These are phyloP conservation scores for Magallana gigas DNA, from an alignment of 1,140 invertebrate genomes.

Conservation along the genomic window DNA sequence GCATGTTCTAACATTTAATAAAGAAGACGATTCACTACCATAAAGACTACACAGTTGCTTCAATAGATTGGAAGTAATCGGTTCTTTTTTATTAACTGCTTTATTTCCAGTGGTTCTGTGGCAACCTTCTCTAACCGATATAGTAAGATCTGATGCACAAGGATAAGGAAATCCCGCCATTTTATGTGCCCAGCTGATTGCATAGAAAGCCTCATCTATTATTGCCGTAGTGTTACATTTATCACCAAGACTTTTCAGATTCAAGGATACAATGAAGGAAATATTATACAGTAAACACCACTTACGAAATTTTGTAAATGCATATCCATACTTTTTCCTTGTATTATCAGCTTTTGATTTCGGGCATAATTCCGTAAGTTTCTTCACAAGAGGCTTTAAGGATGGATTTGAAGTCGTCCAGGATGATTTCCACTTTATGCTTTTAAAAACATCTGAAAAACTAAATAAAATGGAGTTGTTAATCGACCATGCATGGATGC, in stretches of 20 bases:
- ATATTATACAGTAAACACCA: not conserved
- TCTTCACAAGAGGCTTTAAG: not conserved
- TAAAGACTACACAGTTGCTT: too few relatives aligned
- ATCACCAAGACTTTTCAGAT: conserved; percentile 9
- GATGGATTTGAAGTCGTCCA: not conserved
- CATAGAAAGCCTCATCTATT: conserved; percentile 32
- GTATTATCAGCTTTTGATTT: not conserved
- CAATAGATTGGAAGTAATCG: too few relatives aligned
- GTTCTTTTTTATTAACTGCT: conserved; percentile 26
- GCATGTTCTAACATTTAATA: conserved; percentile 33
- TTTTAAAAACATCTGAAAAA: conserved; percentile 6
- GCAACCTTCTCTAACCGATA: not conserved
- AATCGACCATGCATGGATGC: not conserved
- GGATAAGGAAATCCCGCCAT: conserved; percentile 29
- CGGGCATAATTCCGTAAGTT: not conserved
- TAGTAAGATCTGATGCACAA: conserved; percentile 24
- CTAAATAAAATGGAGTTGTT: not conserved
- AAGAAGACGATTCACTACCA: too few relatives aligned
- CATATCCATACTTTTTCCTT: conserved; percentile 17
- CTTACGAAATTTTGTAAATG: conserved; percentile 12
- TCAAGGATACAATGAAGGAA: conserved; percentile 7
- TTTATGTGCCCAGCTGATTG: conserved; percentile 41
- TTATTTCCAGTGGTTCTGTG: not conserved
- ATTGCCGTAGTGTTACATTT: not conserved
- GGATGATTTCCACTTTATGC: not conserved